Evolutionary conservation across 2,113 vertebrate species (phyloP).

Genomic region (Stigmatopora nigra): DNA sequence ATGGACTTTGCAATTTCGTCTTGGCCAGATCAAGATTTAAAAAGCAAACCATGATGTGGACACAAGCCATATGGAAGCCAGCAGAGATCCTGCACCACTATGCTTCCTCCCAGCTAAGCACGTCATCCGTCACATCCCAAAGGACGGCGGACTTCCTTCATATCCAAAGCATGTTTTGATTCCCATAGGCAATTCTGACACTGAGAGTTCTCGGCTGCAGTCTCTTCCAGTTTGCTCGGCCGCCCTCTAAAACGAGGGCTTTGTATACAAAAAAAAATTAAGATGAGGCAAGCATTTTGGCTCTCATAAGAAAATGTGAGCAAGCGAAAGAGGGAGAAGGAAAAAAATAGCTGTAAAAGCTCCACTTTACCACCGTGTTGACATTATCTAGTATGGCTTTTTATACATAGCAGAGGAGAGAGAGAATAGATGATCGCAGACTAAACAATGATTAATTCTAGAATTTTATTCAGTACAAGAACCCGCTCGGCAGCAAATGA

Average conservation of each 20-base stretch:
- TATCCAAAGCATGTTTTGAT: constrained; percentile 38
- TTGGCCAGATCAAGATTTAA: background rate
- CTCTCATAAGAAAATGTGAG: constrained; percentile 47
- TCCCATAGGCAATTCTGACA: constrained; percentile 38
- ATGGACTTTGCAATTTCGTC: constrained; percentile 10
- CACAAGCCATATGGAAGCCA: constrained; percentile 30
- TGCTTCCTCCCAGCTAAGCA: constrained; percentile 11
- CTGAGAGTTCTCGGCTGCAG: constrained; percentile 23
- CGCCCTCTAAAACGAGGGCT: constrained; percentile 58
- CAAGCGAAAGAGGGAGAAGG: background rate
- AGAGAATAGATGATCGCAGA: background rate
- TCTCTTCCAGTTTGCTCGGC: constrained; percentile 38
- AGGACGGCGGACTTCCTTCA: constrained; percentile 33
- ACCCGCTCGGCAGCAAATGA: background rate
- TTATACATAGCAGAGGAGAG: background rate
- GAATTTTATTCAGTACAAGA: background rate
- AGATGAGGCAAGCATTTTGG: constrained; percentile 62
- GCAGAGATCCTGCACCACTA: background rate
- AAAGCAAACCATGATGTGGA: constrained; percentile 19
- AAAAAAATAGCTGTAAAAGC: constrained; percentile 2
- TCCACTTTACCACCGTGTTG: background rate
- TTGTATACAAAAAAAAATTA: constrained; percentile 63
- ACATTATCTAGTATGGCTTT: background rate
- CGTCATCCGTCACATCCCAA: constrained; percentile 21
- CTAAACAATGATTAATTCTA: background rate